These are phyloP conservation scores for Zoroaster sp. DNA, from an alignment of 53 echinoderm and acorn worm species.

Conservation along the genomic window DNA sequence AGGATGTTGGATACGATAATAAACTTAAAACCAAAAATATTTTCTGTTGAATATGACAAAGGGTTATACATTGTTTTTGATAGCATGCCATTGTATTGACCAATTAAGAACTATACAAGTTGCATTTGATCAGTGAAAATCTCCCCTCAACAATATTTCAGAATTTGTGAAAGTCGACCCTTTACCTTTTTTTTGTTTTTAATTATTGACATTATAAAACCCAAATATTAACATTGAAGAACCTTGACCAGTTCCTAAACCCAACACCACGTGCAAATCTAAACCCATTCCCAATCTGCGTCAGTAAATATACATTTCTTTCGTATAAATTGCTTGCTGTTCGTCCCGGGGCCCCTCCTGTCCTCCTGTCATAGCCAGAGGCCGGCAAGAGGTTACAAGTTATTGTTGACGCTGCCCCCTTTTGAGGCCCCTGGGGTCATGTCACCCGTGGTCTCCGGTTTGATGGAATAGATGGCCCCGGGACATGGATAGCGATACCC, in stretches of 20 bases:
- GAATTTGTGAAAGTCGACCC: too few relatives aligned
- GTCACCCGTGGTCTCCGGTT: constrained; percentile 1
- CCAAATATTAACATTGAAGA: neutral
- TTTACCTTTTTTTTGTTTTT: too few relatives aligned
- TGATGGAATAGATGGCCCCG: constrained; percentile 36
- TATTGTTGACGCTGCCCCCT: constrained; percentile 29
- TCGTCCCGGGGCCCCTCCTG: neutral
- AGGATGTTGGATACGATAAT: too few relatives aligned
- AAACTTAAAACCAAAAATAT: too few relatives aligned
- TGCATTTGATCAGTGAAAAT: too few relatives aligned
- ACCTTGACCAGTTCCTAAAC: neutral
- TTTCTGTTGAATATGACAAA: too few relatives aligned
- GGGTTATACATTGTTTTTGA: too few relatives aligned
- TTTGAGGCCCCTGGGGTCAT: constrained; percentile 41
- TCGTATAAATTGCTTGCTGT: neutral
- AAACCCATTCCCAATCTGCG: neutral
- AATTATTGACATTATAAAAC: neutral
- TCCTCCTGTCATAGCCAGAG: neutral
- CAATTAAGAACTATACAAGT: too few relatives aligned
- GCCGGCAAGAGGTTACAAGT: neutral
- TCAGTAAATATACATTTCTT: neutral
- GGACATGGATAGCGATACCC: constrained; percentile 14
- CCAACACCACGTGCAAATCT: neutral
- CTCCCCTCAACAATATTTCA: too few relatives aligned
- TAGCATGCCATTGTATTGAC: too few relatives aligned